Conservation (phyloP, 2,888 invertebrate genomes). For the Tuberolachnus salignus region DNA sequence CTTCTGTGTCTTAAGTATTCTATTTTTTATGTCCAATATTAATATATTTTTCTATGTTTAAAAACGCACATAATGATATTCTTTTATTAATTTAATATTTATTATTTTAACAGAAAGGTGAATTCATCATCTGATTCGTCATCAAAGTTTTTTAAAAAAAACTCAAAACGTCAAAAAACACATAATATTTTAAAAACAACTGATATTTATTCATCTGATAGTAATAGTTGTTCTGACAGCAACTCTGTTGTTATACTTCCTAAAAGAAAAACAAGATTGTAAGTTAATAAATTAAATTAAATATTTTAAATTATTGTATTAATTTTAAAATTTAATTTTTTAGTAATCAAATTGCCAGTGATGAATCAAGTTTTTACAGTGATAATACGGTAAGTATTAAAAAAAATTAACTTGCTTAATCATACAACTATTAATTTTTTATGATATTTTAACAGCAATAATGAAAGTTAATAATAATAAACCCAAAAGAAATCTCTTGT, state of each 20-base stretch:
- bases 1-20: no score
- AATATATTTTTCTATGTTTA: no score
- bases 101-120: background rate
- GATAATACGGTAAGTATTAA: conserved; percentile 30
- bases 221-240: background rate
- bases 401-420: no score
- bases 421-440: no score
- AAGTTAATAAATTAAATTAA: background rate
- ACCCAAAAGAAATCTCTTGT: no score
- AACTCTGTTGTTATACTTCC: background rate
- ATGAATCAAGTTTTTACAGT: background rate
- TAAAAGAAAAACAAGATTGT: conserved; percentile 6
- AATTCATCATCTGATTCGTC: conserved; percentile 27
- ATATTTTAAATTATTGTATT: background rate
- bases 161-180: background rate
- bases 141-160: conserved; percentile 29
- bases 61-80: no score
- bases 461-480: no score
- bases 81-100: no score
- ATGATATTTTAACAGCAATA: no score
- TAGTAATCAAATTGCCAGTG: background rate
- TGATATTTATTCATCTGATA: background rate
- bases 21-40: no score
- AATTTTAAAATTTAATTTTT: background rate
- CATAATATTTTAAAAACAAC: background rate